Conservation (phyloP, 2,888 invertebrate genomes). For the Xestia xanthographa region DNA sequence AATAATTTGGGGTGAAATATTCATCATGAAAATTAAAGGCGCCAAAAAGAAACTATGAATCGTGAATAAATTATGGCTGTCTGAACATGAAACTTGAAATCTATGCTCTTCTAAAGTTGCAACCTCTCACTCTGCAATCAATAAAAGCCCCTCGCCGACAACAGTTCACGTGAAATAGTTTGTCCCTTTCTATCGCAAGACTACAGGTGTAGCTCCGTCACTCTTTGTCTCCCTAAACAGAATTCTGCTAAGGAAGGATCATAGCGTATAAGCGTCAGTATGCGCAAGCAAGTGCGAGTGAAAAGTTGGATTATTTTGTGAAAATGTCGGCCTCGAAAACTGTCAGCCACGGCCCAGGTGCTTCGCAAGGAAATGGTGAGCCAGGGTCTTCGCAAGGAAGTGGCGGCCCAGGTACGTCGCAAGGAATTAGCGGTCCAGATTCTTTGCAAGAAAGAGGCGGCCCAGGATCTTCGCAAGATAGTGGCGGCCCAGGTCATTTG, state of each 20-base stretch:
- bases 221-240: neutral
- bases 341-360: neutral
- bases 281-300: neutral
- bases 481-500: neutral
- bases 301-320: neutral
- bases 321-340: neutral
- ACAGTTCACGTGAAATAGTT: neutral
- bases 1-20: neutral
- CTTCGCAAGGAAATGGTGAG: neutral
- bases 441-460: neutral
- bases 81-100: neutral
- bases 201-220: neutral
- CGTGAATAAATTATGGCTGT: neutral
- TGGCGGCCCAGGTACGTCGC: neutral
- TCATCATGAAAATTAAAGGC: neutral
- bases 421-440: neutral
- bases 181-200: conserved; percentile 8
- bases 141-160: conserved; percentile 6
- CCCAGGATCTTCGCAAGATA: neutral
- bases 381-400: neutral
- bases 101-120: neutral
- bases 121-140: conserved; percentile 14
- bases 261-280: conserved; percentile 1
- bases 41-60: neutral
- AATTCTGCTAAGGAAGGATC: neutral